Percentiles rank a stretch among this genome's conserved stretches.
These are phyloP conservation scores for Sciurus vulgaris DNA, from an alignment of 2,797 vertebrate species.

Conservation along the genomic window DNA sequence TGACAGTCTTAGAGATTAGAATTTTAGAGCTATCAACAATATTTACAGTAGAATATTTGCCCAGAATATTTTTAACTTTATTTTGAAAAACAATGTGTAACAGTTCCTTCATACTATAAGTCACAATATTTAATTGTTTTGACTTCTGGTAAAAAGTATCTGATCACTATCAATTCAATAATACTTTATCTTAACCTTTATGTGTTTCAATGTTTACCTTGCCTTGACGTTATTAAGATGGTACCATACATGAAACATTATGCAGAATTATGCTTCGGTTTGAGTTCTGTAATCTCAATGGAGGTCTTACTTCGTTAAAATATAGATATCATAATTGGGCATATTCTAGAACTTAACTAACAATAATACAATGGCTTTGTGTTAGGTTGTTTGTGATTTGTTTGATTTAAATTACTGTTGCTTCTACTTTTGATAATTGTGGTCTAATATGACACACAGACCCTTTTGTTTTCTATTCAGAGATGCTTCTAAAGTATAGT, in stretches of 20 bases:
- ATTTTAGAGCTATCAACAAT: constrained; percentile 16
- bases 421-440: constrained; percentile 3
- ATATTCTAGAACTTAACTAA: constrained; percentile 39
- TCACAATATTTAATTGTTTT: constrained; percentile 29
- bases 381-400: neutral
- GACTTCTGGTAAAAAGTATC: constrained; percentile 22
- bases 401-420: constrained; percentile 40
- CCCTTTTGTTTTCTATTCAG: constrained; percentile 34
- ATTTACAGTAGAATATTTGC: constrained; percentile 35
- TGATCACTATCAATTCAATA: neutral
- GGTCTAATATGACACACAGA: neutral
- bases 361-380: constrained; percentile 4
- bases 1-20: neutral
- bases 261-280: neutral
- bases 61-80: neutral
- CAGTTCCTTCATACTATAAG: neutral
- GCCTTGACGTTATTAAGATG: constrained; percentile 7
- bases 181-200: neutral
- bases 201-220: constrained; percentile 7
- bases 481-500: constrained; percentile 17
- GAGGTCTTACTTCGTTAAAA: constrained; percentile 18
- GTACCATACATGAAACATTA: neutral
- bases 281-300: neutral
- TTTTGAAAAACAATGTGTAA: neutral
- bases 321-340: neutral